Base-by-base conservation (phyloP, 2,797 vertebrate genomes). In the Platyrinchus mystaceus region DNA sequence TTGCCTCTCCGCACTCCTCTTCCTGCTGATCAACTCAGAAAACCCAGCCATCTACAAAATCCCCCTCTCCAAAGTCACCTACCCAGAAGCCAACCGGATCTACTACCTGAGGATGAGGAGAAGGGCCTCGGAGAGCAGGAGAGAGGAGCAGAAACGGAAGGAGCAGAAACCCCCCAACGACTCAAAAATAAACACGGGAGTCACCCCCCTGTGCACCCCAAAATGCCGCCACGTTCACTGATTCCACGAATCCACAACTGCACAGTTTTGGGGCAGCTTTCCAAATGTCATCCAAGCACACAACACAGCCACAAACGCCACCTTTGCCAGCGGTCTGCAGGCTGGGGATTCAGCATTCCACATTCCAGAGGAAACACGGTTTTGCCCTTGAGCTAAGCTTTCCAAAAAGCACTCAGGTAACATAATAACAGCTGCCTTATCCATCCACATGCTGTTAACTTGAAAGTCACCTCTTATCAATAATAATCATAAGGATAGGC, bases 1-100 rank as follows among this genome's bases (percentile, higher is more conserved):
- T 97, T 99, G 99, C 93, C 97, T 99, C 70, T 98, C 99, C 0
- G 98, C 99, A 0, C 98, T 99, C n/a, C 98, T 98, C 19, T 99
- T 99, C 94, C 97, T 99, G 87, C 98, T 99, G 77, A 93, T 99
- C 49, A 99, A 98, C 1, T 99, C 98, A 4, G 99, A 98, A 84
- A 98, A 98, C 50, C 96, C 98, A 0, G 97, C 84, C 88, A 98
- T 99, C 95, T 98, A 98, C 97, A 99, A 98, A 96, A 97, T 99
- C 49, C 99, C 99, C 0, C 98, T 99, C 82, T 98, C 98, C 94
- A 98, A 99, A 94, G 99, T 99, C 94, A 98, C 97, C n/a, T 99
- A 99, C 93, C 99, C 99, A 0, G 99, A 99, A 96, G 99, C 98
- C 97, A 99, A 99, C 96, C 94, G 98, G 55, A 49, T 95, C 83